Conservation (phyloP, 2,797 vertebrate genomes). For the Oryzias sinensis region DNA sequence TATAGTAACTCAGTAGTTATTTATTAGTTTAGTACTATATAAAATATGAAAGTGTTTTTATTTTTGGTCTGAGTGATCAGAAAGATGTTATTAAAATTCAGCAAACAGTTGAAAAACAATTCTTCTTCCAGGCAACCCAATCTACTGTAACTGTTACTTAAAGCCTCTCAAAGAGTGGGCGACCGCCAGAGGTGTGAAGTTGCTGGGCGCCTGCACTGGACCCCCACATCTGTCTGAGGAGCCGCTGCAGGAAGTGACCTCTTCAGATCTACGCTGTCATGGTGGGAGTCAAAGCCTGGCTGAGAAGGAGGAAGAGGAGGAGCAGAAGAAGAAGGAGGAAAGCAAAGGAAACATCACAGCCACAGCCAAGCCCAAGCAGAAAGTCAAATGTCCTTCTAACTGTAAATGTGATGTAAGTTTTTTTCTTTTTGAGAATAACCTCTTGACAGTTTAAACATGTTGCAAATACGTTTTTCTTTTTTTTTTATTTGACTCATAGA, state of each 20-base stretch:
- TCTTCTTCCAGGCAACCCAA: slow-evolving; percentile 77
- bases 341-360: not conserved
- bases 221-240: slow-evolving; percentile 81
- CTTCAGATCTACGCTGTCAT: slow-evolving; percentile 79
- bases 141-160: slow-evolving; percentile 87
- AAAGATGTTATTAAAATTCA: not conserved
- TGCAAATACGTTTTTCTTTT: not conserved
- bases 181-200: slow-evolving; percentile 57
- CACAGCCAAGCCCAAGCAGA: slow-evolving; percentile 30
- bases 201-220: slow-evolving; percentile 76
- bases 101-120: not conserved
- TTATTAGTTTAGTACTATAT: no score
- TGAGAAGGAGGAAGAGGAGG: slow-evolving; percentile 53
- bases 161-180: slow-evolving; percentile 81
- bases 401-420: slow-evolving; percentile 82
- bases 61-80: not conserved
- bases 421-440: no score
- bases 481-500: slow-evolving; percentile 27
- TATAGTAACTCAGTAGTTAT: not conserved
- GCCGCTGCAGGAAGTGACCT: slow-evolving; percentile 75
- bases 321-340: slow-evolving; percentile 11
- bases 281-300: slow-evolving; percentile 15
- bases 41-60: not conserved
- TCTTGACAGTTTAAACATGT: no score
- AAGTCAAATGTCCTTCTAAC: slow-evolving; percentile 73